Evolutionary conservation across 1,140 invertebrate species (phyloP), one percentile per base, ranked within the genome.

Genomic region (Medauroidea extradentata): DNA sequence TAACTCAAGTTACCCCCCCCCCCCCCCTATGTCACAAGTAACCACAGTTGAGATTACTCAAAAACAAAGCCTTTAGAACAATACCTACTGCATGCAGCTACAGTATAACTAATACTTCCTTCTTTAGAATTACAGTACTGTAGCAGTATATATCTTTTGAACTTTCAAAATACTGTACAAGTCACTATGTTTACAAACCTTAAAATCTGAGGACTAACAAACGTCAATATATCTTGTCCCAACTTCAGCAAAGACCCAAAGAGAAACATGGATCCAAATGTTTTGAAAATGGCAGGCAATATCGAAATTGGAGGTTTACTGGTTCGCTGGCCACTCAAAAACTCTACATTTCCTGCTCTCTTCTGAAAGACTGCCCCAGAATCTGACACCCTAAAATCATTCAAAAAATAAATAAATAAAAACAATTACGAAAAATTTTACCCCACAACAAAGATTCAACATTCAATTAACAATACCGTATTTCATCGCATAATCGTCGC

Each of bases 181-280:
- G 9, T 29, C n/a, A 34, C 29, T 11, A 16, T 34, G 11, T 74
- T 63, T 59, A 78, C 78, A 72, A 75, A 85, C 79, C 79, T 79
- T 29, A 90, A 74, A 57, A 90, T 78, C 71, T 92, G 85, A 0
- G 96, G 96, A 68, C 90, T 94, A 21, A 89, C 79, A 77, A 98
- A 98, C 60, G 89, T 89, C 52, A 98, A 73, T 8, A 90, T 62
- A 78, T 98, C 96, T 71, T 94, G 88, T 11, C 89, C 70, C 0
- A 96, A 67, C 75, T 96, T 94, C 42, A 92, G 73, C 21, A 88
- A 66, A 2, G 88, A 79, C 13, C 92, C 93, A 69, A 93, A 88
- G 1, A 93, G 50, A 69, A 96, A 94, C 42, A 89, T 86, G 2
- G 85, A 81, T 46, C 93, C 93, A 71, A 94, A 95, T 3, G 91